phyloP scores from a whole-genome alignment of 2,113 vertebrate genomes.

The Rattus norvegicus region DNA sequence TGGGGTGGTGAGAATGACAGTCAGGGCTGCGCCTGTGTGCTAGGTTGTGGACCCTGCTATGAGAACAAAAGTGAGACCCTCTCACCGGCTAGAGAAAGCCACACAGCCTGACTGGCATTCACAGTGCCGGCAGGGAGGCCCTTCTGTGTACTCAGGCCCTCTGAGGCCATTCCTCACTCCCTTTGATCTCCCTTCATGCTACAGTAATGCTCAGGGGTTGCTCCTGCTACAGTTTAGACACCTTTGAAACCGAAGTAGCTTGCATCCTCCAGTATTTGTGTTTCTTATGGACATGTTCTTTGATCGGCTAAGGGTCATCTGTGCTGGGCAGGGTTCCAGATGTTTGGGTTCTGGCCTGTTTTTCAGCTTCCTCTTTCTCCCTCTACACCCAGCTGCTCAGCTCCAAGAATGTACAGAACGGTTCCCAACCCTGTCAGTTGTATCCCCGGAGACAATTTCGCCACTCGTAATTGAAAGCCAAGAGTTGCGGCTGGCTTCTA shows the following conservation, averaged over 20 bases:
- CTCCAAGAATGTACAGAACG: not conserved
- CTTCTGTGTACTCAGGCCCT: no score
- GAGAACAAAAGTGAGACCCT: no score
- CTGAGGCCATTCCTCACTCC: not conserved
- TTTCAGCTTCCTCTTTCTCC: not conserved
- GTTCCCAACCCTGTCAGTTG: not conserved
- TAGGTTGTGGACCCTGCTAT: not conserved
- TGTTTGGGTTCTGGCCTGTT: not conserved
- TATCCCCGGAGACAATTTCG: not conserved
- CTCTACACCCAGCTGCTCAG: not conserved
- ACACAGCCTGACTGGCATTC: not conserved
- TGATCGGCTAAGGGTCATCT: not conserved
- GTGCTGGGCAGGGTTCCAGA: not conserved
- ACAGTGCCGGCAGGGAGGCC: fast-evolving
- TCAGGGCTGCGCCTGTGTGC: not conserved
- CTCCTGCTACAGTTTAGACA: not conserved
- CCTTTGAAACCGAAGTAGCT: not conserved
- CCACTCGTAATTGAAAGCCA: not conserved
- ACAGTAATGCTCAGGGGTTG: not conserved
- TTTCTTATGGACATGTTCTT: not conserved
- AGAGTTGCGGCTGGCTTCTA: not conserved
- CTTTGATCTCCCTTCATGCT: not conserved
- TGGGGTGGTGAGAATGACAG: not conserved
- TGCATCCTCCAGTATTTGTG: not conserved
- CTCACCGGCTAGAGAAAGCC: not conserved